Percentiles rank a stretch among this genome's conserved stretches.
These are phyloP conservation scores for Naso thynnoides DNA, from an alignment of 2,797 vertebrate species.

Conservation along the genomic window DNA sequence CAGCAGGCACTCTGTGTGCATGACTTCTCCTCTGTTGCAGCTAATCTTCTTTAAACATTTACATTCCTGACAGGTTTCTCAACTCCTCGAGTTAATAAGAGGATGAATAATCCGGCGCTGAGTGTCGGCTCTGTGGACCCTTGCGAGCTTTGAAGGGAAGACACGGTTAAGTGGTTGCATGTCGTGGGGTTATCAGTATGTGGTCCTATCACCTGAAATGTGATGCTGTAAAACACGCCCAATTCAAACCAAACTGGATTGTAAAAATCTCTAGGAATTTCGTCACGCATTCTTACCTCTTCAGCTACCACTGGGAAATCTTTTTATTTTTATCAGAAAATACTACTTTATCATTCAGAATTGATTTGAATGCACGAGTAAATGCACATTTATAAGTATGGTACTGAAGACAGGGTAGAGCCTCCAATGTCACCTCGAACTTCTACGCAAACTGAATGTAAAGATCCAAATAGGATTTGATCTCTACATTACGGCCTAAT, in stretches of 20 bases:
- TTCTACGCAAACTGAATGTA: too few species aligned
- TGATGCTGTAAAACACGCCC: neutral
- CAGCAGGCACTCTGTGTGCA: neutral
- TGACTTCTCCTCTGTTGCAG: conserved; percentile 11
- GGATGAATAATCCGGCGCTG: conserved; percentile 6
- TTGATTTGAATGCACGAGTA: neutral
- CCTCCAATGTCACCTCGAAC: too few species aligned
- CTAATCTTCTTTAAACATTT: conserved; percentile 53
- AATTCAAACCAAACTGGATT: neutral
- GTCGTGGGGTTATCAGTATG: conserved; percentile 22
- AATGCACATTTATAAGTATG: neutral
- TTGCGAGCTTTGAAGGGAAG: neutral
- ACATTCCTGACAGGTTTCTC: conserved; percentile 29
- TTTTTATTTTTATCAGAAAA: neutral
- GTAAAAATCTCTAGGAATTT: neutral
- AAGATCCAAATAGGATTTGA: too few species aligned
- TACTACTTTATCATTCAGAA: neutral
- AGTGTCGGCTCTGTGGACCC: neutral
- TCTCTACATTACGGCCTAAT: too few species aligned
- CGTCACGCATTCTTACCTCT: too few species aligned
- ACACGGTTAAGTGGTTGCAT: conserved; percentile 5
- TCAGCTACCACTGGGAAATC: too few species aligned
- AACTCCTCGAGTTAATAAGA: conserved; percentile 60
- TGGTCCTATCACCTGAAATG: neutral
- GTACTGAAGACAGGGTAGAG: neutral